A percentile compares a stretch with the other conserved stretches of the same genome.
Evolutionary conservation across 1,140 invertebrate species (phyloP).

Genomic region (Drosophila nannoptera): DNA sequence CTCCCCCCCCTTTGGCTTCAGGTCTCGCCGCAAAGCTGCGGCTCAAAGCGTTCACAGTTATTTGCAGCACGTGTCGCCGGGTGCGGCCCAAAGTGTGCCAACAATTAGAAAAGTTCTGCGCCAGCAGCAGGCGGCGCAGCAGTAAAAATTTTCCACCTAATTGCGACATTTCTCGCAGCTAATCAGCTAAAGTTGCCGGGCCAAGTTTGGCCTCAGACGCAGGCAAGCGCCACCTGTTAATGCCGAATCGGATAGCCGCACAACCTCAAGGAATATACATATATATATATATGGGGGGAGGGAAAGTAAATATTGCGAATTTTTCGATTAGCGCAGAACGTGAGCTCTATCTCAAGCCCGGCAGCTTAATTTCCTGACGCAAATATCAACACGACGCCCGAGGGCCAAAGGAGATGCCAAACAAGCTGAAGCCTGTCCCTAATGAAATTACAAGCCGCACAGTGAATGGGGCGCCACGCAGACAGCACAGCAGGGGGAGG

Average conservation of each 20-base stretch:
- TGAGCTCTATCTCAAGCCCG: constrained; percentile 32
- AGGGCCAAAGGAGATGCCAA: constrained; percentile 35
- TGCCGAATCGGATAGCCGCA: not conserved
- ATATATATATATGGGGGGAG: constrained; percentile 4
- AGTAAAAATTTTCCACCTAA: constrained; percentile 39
- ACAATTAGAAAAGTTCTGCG: constrained; percentile 57
- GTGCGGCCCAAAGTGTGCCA: constrained; percentile 16
- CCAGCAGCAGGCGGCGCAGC: not conserved
- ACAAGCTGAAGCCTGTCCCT: constrained; percentile 47
- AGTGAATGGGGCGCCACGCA: not conserved
- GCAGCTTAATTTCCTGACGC: constrained; percentile 69
- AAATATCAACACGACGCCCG: constrained; percentile 61
- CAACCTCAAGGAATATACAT: constrained; percentile 15
- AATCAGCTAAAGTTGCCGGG: constrained; percentile 51
- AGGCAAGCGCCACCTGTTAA: constrained; percentile 21
- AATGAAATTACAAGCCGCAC: constrained; percentile 63
- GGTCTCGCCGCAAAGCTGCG: constrained; percentile 1
- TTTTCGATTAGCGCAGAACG: constrained; percentile 40
- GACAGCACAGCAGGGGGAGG: not conserved
- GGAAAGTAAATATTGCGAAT: constrained; percentile 35
- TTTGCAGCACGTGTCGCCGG: constrained; percentile 30
- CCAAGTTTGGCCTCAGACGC: not conserved
- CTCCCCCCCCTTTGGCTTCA: not conserved
- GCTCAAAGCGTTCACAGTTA: constrained; percentile 8
- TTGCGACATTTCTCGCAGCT: constrained; percentile 64